Evolutionary conservation across 92 coral and sea anemone species (phyloP).

Genomic region (Heliopora coerulea): DNA sequence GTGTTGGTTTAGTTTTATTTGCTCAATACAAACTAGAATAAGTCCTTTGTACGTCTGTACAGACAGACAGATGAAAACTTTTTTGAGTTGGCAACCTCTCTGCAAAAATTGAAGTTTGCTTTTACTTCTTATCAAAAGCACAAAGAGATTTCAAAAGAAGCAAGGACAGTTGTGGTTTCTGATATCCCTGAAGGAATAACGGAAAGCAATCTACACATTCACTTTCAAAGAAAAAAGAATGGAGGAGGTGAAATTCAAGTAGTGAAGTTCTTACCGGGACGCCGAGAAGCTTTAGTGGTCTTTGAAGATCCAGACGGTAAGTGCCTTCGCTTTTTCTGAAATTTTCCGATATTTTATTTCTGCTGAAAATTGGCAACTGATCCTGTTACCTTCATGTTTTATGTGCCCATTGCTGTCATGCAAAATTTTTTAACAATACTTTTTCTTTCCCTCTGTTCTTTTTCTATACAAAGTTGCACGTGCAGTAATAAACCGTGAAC

Average conservation of each 20-base stretch:
- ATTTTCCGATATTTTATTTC: neutral
- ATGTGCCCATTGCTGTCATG: too few relatives aligned
- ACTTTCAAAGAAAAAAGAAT: constrained; percentile 24
- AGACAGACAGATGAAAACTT: too few relatives aligned
- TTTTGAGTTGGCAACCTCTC: too few relatives aligned
- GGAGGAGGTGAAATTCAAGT: constrained; percentile 17
- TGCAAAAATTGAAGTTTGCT: too few relatives aligned
- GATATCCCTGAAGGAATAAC: constrained; percentile 8
- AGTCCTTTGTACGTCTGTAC: too few relatives aligned
- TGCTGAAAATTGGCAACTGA: too few relatives aligned
- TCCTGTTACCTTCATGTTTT: too few relatives aligned
- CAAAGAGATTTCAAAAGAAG: too few relatives aligned
- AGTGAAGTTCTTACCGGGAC: neutral
- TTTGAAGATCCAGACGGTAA: constrained; percentile 15
- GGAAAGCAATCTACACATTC: constrained; percentile 8
- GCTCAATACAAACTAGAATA: too few relatives aligned
- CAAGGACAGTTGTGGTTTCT: constrained; percentile 1
- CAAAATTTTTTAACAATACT: too few relatives aligned
- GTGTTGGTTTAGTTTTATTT: too few relatives aligned
- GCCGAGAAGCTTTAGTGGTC: neutral
- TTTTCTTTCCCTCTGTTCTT: neutral
- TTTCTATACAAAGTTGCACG: neutral
- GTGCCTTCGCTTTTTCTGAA: neutral
- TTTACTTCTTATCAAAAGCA: too few relatives aligned
- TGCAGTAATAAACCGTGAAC: neutral